Base-by-base conservation (phyloP, 2,797 vertebrate genomes). In the Coreius guichenoti region DNA sequence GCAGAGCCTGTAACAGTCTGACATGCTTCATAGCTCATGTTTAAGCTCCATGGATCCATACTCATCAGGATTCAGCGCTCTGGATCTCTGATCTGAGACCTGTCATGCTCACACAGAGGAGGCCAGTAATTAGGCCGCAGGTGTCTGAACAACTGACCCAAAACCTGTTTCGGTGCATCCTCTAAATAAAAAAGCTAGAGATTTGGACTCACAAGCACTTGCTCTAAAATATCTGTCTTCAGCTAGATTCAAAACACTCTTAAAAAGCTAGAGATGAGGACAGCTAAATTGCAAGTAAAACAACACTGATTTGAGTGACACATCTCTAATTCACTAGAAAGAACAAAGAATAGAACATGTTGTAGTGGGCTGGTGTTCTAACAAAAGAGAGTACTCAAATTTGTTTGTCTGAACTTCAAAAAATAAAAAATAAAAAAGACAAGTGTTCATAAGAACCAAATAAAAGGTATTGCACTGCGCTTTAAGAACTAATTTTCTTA, bases 281-380 rank as follows among this genome's bases (percentile, higher is more conserved):
- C 82, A 82, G 84, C 84, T 82, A 85, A 89, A 89, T 89, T 82
- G 68, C 58, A 49, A 26, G 63, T 49, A 54, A 74, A 63, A 56
- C 12, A 19, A 36, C 23, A n/a, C 23, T 29, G 31, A 76, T 83
- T 83, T 51, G 68, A 67, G 65, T 79, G 75, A 79, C 47, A 73
- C 54, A 56, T 78, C 51, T 45, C 65, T 69, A 45, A 84, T 84
- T 84, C 67, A 79, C 36, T 45, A 49, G 39, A 36, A 68, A 47
- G 67, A 84, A 84, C 26, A 79, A 79, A 84, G 67, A 61, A 33
- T 3, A 61, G 51, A 65, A 47, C 49, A 70, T 45, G 39, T 17
- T 47, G 29, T 78, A 58, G 83, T 63, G 75, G 54, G 75, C 51
- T 67, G 56, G 74, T 39, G 80, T 63, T 49, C 12, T 56, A 29